phyloP scores from a whole-genome alignment of 2,888 invertebrate species.

The Beris morrisii region DNA sequence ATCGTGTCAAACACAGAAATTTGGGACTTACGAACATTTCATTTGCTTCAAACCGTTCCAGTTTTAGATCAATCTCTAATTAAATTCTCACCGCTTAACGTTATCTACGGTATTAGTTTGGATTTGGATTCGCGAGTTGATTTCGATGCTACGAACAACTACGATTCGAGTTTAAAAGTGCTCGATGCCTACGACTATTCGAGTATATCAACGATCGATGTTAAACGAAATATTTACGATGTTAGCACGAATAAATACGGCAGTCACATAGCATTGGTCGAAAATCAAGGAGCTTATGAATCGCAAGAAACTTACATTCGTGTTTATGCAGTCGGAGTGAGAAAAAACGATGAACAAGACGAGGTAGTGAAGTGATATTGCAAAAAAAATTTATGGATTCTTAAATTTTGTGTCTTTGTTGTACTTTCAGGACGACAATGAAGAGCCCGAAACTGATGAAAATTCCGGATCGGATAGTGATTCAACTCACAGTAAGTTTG shows the following conservation, averaged over 20 bases:
- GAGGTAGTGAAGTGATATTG: conserved; percentile 59
- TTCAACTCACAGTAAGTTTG: conserved; percentile 48
- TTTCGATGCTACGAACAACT: conserved; percentile 72
- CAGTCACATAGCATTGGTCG: conserved; percentile 86
- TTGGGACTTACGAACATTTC: conserved; percentile 96
- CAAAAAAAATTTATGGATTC: background rate
- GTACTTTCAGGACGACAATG: conserved; percentile 62
- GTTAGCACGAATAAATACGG: conserved; percentile 81
- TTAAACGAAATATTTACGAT: conserved; percentile 86
- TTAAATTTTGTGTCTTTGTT: background rate
- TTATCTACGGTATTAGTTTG: conserved; percentile 83
- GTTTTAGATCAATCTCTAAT: conserved; percentile 87
- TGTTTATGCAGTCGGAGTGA: conserved; percentile 89
- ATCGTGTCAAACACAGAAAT: conserved; percentile 97
- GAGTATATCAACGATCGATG: conserved; percentile 92
- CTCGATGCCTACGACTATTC: conserved; percentile 93
- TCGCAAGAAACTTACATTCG: conserved; percentile 88
- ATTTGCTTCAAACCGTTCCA: conserved; percentile 90
- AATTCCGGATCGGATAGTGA: conserved; percentile 56
- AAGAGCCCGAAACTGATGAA: conserved; percentile 66
- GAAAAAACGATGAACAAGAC: conserved; percentile 86
- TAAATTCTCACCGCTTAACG: conserved; percentile 82
- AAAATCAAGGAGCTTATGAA: conserved; percentile 82
- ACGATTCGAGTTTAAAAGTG: conserved; percentile 92
- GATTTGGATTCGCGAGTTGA: conserved; percentile 72